Conservation (phyloP, 2,113 vertebrate species). For the Apaloderma vittatum region DNA sequence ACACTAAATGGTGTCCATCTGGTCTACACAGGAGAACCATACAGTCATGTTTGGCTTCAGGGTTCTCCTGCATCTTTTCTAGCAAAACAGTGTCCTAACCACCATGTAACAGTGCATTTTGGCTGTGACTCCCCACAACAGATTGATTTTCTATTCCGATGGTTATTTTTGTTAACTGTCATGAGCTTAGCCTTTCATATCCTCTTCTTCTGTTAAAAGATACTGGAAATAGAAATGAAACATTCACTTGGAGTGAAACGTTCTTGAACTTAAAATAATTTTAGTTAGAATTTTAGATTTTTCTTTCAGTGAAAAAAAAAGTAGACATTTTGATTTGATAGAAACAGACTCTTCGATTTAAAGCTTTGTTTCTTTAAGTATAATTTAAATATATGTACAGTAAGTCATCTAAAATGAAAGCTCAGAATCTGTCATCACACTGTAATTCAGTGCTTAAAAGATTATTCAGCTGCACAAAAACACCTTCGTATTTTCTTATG, state of each 20-base stretch:
- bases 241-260: background rate
- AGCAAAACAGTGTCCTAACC: background rate
- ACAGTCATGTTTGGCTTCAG: background rate
- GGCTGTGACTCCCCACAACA: background rate
- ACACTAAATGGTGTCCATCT: background rate
- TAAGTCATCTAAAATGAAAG: background rate
- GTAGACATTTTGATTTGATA: background rate
- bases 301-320: background rate
- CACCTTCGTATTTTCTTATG: background rate
- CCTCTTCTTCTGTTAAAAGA: background rate
- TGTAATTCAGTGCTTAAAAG: background rate
- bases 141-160: background rate
- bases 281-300: background rate
- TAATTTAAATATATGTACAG: background rate
- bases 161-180: slow-evolving; percentile 15
- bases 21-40: background rate
- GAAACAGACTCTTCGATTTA: background rate
- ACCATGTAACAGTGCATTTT: background rate
- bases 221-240: slow-evolving; percentile 16
- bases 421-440: background rate
- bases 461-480: background rate
- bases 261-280: background rate
- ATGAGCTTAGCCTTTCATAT: slow-evolving; percentile 5
- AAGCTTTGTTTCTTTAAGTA: background rate
- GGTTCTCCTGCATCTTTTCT: background rate